Base-by-base conservation (phyloP, 2,888 invertebrate species). In the Sphinx pinastri region DNA sequence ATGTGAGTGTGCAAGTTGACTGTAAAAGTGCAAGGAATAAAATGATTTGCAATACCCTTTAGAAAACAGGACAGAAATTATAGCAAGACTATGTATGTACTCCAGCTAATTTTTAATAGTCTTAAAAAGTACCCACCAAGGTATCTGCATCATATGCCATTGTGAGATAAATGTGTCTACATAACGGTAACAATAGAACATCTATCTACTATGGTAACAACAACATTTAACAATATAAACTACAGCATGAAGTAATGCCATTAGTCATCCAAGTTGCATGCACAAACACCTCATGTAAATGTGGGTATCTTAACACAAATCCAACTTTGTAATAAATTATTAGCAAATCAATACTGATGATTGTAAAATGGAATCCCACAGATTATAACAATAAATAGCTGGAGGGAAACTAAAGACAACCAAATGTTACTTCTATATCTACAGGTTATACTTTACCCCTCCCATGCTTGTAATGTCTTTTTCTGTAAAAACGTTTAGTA, bases 391-490 rank as follows among this genome's bases (percentile, higher is more conserved):
- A 60, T 2, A 38, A 19, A 45, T 68, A 25, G 68, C 51, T 60
- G 63, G 47, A 63, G 31, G 52, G 38, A 67, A 52, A n/a, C 31
- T 31, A 54, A 67, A 52, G 52, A 67, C 25, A 67, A 54, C 19
- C 31, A 52, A 31, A 31, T 38, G 25, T 51, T 67, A 68, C 47
- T 68, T 13, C n/a, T 49, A 68, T 6, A 55, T 57, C 70, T 75
- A 75, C n/a, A 14, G 86, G 80, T 94, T 95, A 97, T 85, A 96
- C 96, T 94, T 96, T 97, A 79, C 96, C 96, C 79, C 96, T 89
- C 75, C 96, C 96, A 91, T 96, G 96, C 79, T 95, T 94, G 88
- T 97, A 97, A 79, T 95, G 89, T 89, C 96, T 97, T 89, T 96
- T 97, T 84, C 96, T 96, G 88, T 97, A 96, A 78, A 92, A 91